Evolutionary conservation across 2,888 invertebrate genomes (phyloP).

Genomic region (Nymphalis urticae): DNA sequence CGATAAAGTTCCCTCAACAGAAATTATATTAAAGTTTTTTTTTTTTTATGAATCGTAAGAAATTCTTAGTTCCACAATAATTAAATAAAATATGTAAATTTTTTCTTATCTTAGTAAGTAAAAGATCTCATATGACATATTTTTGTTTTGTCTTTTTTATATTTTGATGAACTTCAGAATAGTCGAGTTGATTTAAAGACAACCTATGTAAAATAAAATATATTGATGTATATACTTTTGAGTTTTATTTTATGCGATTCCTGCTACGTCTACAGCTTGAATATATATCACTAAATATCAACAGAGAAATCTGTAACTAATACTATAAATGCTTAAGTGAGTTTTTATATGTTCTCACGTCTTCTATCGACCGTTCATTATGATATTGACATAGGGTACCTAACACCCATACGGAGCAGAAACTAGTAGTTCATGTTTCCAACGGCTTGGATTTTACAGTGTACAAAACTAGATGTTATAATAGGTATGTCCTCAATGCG

Average conservation of each 20-base stretch:
- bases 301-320: too few relatives aligned
- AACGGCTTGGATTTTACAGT: too few relatives aligned
- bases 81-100: slow-evolving; percentile 74
- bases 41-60: slow-evolving; percentile 73
- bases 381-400: too few relatives aligned
- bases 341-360: too few relatives aligned
- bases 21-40: slow-evolving; percentile 40
- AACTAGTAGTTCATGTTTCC: too few relatives aligned
- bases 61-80: slow-evolving; percentile 78
- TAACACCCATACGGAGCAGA: too few relatives aligned
- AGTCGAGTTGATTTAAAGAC: slow-evolving; percentile 82
- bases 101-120: slow-evolving; percentile 80
- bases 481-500: too few relatives aligned
- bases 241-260: slow-evolving; percentile 55
- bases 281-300: too few relatives aligned
- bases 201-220: slow-evolving; percentile 82
- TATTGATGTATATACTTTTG: slow-evolving; percentile 78
- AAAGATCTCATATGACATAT: slow-evolving; percentile 82
- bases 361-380: too few relatives aligned
- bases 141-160: slow-evolving; percentile 82
- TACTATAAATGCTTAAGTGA: too few relatives aligned
- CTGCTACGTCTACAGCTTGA: too few relatives aligned
- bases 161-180: slow-evolving; percentile 80
- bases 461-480: too few relatives aligned
- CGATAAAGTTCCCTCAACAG: slow-evolving; percentile 31